Evolutionary conservation across 2,888 invertebrate species (phyloP).

Genomic region (Athripsodes cinereus): DNA sequence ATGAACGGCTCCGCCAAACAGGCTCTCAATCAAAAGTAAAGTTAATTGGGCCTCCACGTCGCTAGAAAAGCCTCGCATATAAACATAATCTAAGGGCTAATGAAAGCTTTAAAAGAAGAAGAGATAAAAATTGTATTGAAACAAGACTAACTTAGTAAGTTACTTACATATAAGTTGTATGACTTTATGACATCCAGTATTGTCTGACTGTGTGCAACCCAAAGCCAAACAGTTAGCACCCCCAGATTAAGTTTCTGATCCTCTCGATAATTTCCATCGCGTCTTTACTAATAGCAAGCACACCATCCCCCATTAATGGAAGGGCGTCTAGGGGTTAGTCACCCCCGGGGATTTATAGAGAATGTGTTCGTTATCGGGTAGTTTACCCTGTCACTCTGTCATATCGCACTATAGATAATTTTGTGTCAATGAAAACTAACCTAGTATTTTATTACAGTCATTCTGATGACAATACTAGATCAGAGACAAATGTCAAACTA

Average conservation of each 20-base stretch:
- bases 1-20: no score
- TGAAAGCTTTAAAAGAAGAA: no score
- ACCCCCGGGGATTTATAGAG: constrained; percentile 11
- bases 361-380: constrained; percentile 15
- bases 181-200: no score
- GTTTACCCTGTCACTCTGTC: constrained; percentile 5
- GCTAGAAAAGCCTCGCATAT: no score
- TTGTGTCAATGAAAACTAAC: background rate
- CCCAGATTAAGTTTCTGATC: background rate
- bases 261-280: background rate
- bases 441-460: background rate
- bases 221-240: background rate
- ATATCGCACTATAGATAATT: background rate
- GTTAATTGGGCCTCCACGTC: no score
- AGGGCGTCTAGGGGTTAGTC: background rate
- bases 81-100: no score
- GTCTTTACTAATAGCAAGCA: background rate
- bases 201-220: background rate
- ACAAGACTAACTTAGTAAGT: background rate
- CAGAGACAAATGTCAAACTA: background rate
- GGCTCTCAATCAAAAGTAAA: no score
- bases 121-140: no score
- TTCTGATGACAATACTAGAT: background rate
- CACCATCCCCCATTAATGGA: background rate
- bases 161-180: background rate